Conservation (phyloP, 2,888 invertebrate genomes). For the Cataglyphis albicans region DNA sequence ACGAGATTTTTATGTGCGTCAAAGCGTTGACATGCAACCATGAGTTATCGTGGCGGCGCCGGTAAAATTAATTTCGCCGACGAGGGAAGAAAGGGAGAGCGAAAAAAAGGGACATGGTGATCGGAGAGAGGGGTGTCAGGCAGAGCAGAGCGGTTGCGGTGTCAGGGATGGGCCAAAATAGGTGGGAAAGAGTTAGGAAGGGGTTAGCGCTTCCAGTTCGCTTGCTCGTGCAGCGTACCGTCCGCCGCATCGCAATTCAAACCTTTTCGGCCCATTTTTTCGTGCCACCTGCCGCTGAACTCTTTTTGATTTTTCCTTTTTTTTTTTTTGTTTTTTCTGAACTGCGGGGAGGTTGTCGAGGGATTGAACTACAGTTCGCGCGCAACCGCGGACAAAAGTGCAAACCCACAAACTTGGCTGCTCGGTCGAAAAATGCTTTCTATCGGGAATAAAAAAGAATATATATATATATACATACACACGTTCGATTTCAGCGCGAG, state of each 20-base stretch:
- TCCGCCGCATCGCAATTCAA: constrained; percentile 57
- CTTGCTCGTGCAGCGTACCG: constrained; percentile 51
- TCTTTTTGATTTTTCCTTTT: constrained; percentile 25
- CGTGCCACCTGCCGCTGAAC: constrained; percentile 62
- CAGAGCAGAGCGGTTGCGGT: constrained; percentile 24
- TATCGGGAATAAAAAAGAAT: constrained; percentile 33
- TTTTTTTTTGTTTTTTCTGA: constrained; percentile 24
- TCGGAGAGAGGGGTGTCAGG: constrained; percentile 26
- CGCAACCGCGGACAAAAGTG: constrained; percentile 49
- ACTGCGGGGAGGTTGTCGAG: constrained; percentile 19
- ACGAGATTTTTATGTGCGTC: constrained; percentile 77
- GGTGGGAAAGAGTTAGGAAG: background rate
- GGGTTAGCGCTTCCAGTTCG: constrained; percentile 45
- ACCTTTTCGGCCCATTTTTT: constrained; percentile 66
- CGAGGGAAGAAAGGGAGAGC: constrained; percentile 61
- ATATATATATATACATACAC: constrained; percentile 14
- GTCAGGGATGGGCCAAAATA: background rate
- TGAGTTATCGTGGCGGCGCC: constrained; percentile 77
- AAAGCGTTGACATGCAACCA: constrained; percentile 77
- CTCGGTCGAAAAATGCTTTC: constrained; percentile 56
- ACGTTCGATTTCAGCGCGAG: constrained; percentile 42
- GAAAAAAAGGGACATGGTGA: constrained; percentile 36
- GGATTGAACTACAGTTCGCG: constrained; percentile 45
- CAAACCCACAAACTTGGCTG: constrained; percentile 56
- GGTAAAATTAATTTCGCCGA: constrained; percentile 77